Evolutionary conservation across 2,797 vertebrate species (phyloP), one percentile per base, ranked within the genome.

Genomic region (Knipowitschia caucasica): DNA sequence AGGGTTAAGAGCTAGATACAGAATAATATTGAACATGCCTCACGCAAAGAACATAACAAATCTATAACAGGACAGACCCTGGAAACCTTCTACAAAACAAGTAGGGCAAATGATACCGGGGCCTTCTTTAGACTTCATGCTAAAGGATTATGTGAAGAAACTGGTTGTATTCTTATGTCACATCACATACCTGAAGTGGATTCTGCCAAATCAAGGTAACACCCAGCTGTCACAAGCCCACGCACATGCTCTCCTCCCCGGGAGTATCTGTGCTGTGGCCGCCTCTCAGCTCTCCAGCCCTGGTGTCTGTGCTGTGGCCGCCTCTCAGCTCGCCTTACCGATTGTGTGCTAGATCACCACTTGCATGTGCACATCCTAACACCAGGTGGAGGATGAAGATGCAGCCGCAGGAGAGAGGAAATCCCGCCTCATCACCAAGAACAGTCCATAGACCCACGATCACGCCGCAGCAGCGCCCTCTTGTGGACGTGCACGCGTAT

Each of bases 121-220:
- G n/a, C n/a, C n/a, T n/a, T n/a, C n/a, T n/a, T n/a, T n/a, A n/a
- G n/a, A n/a, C n/a, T n/a, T n/a, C n/a, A n/a, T n/a, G n/a, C n/a
- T n/a, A n/a, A n/a, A n/a, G n/a, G n/a, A n/a, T n/a, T n/a, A n/a
- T n/a, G n/a, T n/a, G n/a, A n/a, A n/a, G n/a, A n/a, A n/a, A n/a
- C n/a, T n/a, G n/a, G n/a, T n/a, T n/a, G n/a, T n/a, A n/a, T n/a
- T n/a, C n/a, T n/a, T n/a, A 34, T 34, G 31, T n/a, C 31, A n/a
- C 9, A 9, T 15, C 35, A 7, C 36, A 18, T 18, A 38, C 36
- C 64, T 61, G 45, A 69, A 17, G 36, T 52, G 52, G 71, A 75
- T 82, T 65, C 67, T 70, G 71, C 71, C 64, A 75, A 74, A 70
- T 88, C 82, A 73, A 74, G 75, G 68, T 54, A 81, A 90, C 78